These are phyloP conservation scores for Ptilonorhynchus violaceus DNA, from an alignment of 2,113 vertebrate species.

Conservation along the genomic window DNA sequence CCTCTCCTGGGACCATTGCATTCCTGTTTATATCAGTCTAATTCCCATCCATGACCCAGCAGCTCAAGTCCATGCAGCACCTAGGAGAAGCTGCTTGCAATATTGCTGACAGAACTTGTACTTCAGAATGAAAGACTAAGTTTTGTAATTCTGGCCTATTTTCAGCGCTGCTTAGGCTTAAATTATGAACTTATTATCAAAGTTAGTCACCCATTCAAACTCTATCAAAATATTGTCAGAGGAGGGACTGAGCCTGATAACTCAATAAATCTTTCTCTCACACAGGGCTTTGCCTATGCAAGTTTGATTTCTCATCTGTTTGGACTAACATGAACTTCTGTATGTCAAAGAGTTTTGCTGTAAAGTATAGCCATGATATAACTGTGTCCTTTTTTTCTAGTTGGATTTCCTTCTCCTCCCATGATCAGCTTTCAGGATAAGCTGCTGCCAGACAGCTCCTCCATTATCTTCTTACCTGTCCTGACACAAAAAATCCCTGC, in stretches of 20 bases:
- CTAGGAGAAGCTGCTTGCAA: not conserved
- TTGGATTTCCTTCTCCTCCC: not conserved
- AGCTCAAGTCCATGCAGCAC: not conserved
- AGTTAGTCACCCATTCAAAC: not conserved
- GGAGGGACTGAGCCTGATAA: not conserved
- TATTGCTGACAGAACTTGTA: not conserved
- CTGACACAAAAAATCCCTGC: not conserved
- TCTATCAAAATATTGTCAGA: not conserved
- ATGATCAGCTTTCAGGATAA: not conserved
- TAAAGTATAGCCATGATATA: not conserved
- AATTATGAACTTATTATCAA: not conserved
- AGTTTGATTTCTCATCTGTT: not conserved
- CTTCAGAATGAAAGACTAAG: not conserved
- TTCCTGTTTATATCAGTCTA: not conserved
- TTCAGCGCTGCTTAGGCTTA: not conserved
- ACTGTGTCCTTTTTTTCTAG: not conserved
- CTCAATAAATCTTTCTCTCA: not conserved
- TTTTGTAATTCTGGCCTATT: not conserved
- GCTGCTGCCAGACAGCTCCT: not conserved
- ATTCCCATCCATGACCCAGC: not conserved
- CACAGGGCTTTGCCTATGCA: not conserved
- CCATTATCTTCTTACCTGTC: not conserved
- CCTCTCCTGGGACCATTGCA: not conserved
- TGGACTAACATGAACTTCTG: not conserved
- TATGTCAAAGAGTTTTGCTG: not conserved